phyloP scores from a whole-genome alignment of 2,113 vertebrate species.

The Sylvilagus bachmani region DNA sequence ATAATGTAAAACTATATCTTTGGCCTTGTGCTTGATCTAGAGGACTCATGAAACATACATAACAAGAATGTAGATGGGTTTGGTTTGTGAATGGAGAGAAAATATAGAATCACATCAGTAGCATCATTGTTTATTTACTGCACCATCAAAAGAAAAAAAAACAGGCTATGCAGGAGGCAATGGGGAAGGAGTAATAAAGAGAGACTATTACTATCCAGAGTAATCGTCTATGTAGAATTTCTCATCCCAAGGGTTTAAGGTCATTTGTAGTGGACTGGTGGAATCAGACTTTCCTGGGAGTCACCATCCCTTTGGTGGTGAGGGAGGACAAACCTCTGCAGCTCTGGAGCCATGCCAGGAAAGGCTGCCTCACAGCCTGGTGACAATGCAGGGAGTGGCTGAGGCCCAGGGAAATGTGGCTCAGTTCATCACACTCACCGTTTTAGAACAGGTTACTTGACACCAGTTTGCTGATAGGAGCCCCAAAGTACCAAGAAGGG shows the following conservation, averaged over 20 bases:
- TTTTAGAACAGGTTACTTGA: neutral
- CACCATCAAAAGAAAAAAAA: neutral
- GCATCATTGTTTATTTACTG: neutral
- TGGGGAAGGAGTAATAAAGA: neutral
- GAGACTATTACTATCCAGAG: neutral
- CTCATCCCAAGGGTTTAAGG: neutral
- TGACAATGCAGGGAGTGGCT: neutral
- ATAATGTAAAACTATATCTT: too few species aligned
- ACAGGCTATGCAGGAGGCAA: neutral
- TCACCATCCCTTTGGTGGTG: neutral
- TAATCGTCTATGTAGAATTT: neutral
- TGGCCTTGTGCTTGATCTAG: neutral
- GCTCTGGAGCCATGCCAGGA: neutral
- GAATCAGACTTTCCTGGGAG: neutral
- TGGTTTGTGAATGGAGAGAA: neutral
- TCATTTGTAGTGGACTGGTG: neutral
- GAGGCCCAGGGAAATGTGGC: neutral
- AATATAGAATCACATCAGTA: neutral
- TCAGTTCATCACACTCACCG: neutral
- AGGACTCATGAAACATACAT: neutral
- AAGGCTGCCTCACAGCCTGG: neutral
- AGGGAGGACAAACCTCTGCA: neutral
- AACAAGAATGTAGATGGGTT: accelerated
- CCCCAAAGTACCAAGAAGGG: neutral
- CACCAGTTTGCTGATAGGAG: neutral